Percentiles rank a stretch among this genome's conserved stretches.
These are phyloP conservation scores for Dryobates pubescens DNA, from an alignment of 2,797 vertebrate genomes.

Conservation along the genomic window DNA sequence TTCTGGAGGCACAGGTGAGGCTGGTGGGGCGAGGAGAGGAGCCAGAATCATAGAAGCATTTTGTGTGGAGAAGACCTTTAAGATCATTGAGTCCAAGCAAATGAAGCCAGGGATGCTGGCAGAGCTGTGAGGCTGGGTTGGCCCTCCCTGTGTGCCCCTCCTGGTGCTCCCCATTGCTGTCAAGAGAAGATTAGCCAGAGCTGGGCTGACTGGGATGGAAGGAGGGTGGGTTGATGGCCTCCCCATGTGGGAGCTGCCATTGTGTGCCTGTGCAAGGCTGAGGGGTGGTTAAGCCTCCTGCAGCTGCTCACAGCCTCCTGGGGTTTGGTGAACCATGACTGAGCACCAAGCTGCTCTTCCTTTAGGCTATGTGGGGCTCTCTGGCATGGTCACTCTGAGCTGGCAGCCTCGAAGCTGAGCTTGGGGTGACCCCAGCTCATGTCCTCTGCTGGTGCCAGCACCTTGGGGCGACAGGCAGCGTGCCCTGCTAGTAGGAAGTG, in stretches of 20 bases:
- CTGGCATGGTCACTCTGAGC: accelerated
- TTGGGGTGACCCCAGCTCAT: accelerated
- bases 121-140: background rate
- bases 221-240: background rate
- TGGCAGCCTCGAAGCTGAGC: background rate
- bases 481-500: accelerated
- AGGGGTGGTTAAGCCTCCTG: accelerated
- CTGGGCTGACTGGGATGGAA: background rate
- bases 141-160: accelerated
- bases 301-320: accelerated
- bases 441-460: accelerated
- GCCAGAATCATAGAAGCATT: too few species aligned
- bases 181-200: background rate
- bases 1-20: background rate
- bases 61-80: too few species aligned
- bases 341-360: accelerated
- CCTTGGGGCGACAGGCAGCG: background rate
- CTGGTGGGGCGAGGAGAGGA: background rate
- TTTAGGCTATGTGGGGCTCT: background rate
- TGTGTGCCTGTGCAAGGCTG: background rate
- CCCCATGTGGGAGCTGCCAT: accelerated
- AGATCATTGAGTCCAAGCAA: background rate
- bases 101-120: background rate
- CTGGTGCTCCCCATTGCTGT: background rate
- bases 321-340: background rate